Percentiles rank a stretch among this genome's conserved stretches.
Evolutionary conservation across 2,113 vertebrate species (phyloP).

Genomic region (Zosterops pallidus): DNA sequence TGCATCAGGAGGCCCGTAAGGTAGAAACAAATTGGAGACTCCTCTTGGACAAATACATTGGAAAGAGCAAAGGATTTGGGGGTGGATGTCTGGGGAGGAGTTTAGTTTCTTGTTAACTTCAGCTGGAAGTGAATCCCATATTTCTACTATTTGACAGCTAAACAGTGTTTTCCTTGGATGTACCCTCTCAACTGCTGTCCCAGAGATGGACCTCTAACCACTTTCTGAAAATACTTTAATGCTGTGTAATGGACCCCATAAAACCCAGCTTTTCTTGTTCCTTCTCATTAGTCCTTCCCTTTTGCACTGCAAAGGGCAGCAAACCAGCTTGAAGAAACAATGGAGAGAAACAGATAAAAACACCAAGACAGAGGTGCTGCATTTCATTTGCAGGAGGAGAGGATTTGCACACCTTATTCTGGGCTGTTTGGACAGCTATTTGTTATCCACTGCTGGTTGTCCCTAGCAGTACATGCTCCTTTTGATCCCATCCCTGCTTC

Average conservation of each 20-base stretch:
- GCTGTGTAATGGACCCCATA: not conserved
- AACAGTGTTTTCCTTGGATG: not conserved
- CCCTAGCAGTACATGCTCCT: not conserved
- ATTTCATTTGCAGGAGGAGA: not conserved
- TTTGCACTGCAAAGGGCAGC: not conserved
- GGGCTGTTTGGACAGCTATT: not conserved
- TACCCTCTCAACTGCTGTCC: not conserved
- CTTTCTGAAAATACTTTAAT: not conserved
- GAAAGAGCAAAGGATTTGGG: not conserved
- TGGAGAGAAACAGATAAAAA: not conserved
- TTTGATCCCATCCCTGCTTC: not conserved
- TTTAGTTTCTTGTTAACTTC: not conserved
- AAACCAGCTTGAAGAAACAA: not conserved
- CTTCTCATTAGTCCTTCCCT: not conserved
- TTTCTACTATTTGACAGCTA: not conserved
- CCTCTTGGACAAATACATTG: not conserved
- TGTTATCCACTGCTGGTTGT: not conserved
- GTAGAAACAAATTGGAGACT: not conserved
- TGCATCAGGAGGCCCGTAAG: rapidly evolving
- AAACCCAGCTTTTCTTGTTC: not conserved
- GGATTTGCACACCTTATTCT: not conserved
- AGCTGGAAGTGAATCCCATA: not conserved
- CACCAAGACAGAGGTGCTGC: not conserved
- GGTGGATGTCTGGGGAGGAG: not conserved
- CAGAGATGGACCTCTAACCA: not conserved